These are phyloP conservation scores for Pachliopta kotzebuea DNA, from an alignment of 2,888 invertebrate species.

Conservation along the genomic window DNA sequence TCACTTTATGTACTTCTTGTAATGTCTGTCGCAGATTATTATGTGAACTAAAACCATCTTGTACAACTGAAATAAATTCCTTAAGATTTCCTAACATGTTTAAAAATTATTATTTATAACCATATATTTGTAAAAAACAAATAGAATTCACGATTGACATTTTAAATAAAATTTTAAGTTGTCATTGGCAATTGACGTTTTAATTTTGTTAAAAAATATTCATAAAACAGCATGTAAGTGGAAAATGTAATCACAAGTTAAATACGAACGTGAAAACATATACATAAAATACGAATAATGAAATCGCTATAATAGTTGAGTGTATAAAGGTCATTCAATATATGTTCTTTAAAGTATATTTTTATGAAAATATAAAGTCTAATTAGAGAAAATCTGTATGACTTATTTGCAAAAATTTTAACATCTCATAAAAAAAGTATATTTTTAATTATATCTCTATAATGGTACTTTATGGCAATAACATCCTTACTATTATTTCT, in stretches of 20 bases:
- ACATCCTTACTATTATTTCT: background rate
- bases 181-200: background rate
- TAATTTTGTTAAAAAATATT: background rate
- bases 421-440: too few species aligned
- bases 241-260: background rate
- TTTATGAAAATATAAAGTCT: too few species aligned
- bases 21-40: slow-evolving; percentile 66
- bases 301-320: too few species aligned
- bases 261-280: background rate
- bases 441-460: too few species aligned
- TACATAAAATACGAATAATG: too few species aligned
- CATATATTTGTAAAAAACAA: background rate
- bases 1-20: slow-evolving; percentile 71
- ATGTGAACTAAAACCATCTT: slow-evolving; percentile 67
- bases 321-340: too few species aligned
- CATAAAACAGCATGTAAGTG: background rate
- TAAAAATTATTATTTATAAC: background rate
- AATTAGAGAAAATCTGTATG: too few species aligned
- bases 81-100: slow-evolving; percentile 70
- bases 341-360: too few species aligned
- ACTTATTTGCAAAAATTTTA: too few species aligned
- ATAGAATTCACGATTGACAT: background rate
- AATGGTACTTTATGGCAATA: too few species aligned
- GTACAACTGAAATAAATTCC: slow-evolving; percentile 72
- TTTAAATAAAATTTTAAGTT: background rate